Percentiles rank a stretch among this genome's conserved stretches.
phyloP scores from a whole-genome alignment of 1,140 invertebrate species.

The Drosophila trapezifrons region DNA sequence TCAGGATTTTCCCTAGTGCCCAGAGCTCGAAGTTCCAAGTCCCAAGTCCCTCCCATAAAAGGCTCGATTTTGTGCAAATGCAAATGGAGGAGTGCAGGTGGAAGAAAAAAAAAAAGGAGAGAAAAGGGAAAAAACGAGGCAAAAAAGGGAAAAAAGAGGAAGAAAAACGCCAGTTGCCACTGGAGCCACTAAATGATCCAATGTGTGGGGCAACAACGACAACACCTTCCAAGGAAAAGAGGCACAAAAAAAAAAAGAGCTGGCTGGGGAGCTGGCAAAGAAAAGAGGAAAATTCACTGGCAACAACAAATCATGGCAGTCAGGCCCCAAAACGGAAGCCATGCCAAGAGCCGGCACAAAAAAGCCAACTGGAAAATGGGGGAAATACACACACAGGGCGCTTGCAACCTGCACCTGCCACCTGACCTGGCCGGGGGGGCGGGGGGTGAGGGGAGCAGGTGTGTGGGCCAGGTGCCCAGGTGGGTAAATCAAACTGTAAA shows the following conservation, averaged over 20 bases:
- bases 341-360: conserved; percentile 59
- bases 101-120: neutral
- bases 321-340: conserved; percentile 63
- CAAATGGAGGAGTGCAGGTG: conserved; percentile 8
- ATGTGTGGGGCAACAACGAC: conserved; percentile 54
- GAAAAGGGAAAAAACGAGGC: neutral
- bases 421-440: neutral
- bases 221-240: conserved; percentile 44
- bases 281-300: conserved; percentile 37
- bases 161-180: conserved; percentile 15
- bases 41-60: neutral
- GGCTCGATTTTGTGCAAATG: conserved; percentile 6
- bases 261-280: conserved; percentile 14
- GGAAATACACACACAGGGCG: neutral
- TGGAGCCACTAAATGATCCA: conserved; percentile 65
- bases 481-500: conserved; percentile 65
- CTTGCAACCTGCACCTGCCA: conserved; percentile 13
- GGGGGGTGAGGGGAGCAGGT: neutral
- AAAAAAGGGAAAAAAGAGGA: no score
- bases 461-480: conserved; percentile 16
- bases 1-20: conserved; percentile 17
- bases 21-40: no score
- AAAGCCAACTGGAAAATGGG: conserved; percentile 21
- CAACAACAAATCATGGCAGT: conserved; percentile 68
- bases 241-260: neutral